Percentiles rank a stretch among this genome's conserved stretches.
Evolutionary conservation across 2,113 vertebrate species (phyloP).

Genomic region (Rhinoptilus africanus): DNA sequence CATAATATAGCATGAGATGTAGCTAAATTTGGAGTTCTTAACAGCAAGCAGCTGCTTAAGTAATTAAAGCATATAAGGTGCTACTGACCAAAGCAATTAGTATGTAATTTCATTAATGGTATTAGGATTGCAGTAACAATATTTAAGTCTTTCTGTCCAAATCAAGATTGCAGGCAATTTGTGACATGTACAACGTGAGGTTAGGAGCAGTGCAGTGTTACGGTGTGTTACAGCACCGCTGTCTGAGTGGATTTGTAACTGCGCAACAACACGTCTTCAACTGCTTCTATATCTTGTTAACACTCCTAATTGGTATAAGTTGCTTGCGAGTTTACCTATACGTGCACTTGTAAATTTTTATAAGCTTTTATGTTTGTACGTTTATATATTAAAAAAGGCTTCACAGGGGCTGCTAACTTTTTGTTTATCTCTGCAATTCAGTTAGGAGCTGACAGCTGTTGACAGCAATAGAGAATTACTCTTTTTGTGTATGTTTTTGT

Average conservation of each 20-base stretch:
- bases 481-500: neutral
- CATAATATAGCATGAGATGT: neutral
- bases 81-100: conserved; percentile 47
- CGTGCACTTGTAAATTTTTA: neutral
- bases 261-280: accelerated
- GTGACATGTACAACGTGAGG: neutral
- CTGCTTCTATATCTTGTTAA: neutral
- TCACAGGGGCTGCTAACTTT: neutral
- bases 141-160: conserved; percentile 52
- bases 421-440: neutral
- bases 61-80: conserved; percentile 20
- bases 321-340: neutral
- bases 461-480: neutral
- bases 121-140: conserved; percentile 19
- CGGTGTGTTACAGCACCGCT: neutral
- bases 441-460: neutral
- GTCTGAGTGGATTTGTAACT: conserved; percentile 2
- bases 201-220: neutral
- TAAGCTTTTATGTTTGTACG: neutral
- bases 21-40: conserved; percentile 40
- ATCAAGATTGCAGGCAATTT: conserved; percentile 17
- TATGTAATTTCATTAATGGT: conserved; percentile 40
- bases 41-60: conserved; percentile 3
- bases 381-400: neutral
- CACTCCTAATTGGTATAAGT: neutral